Base-by-base conservation (phyloP, 2,113 vertebrate genomes). In the Tor tambroides region DNA sequence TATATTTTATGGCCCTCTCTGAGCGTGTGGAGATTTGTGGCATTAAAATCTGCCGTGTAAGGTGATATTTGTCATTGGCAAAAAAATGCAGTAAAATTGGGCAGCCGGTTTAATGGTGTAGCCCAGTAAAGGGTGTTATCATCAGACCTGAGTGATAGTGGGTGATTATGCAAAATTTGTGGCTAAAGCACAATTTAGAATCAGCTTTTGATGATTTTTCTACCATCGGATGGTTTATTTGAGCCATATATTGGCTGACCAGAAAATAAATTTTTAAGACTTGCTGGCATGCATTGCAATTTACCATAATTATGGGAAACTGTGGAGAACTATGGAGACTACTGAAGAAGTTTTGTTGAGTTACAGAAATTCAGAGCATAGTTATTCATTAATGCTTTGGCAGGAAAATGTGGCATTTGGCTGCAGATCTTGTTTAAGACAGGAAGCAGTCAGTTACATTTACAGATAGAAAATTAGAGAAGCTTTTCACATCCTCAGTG, bases 11-110 rank as follows among this genome's bases (percentile, higher is more conserved):
- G 87, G 85, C 46, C 77, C 72, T 87, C 71, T 87, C 35, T 59
- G n/a, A 75, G 51, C 30, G 26, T 35, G 56, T 83, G 54, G 80
- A 85, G 84, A 88, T 89, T 89, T 87, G 86, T 67, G 72, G 84
- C 85, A 28, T 89, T 83, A 61, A 89, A 84, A 79, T 84, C 84
- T 28, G 85, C 19, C 10, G 51, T 81, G 41, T 78, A 87, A 87
- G 89, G 85, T 85, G 72, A 89, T 81, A 86, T 85, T 88, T 88
- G 89, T 90, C 91, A 84, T 54, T 28, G 41, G 51, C 32, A 51
- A 86, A 83, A 83, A 88, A 91, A 88, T 91, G 89, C 86, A 72
- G 85, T 87, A 71, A 90, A 90, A 91, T 72, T 75, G 87, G 86
- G 87, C 77, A 67, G 76, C 71, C n/a, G n/a, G 80, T 63, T 89